Percentiles rank a stretch among this genome's conserved stretches.
Evolutionary conservation across 2,797 vertebrate genomes (phyloP).

Genomic region (Leptodactylus fallax): DNA sequence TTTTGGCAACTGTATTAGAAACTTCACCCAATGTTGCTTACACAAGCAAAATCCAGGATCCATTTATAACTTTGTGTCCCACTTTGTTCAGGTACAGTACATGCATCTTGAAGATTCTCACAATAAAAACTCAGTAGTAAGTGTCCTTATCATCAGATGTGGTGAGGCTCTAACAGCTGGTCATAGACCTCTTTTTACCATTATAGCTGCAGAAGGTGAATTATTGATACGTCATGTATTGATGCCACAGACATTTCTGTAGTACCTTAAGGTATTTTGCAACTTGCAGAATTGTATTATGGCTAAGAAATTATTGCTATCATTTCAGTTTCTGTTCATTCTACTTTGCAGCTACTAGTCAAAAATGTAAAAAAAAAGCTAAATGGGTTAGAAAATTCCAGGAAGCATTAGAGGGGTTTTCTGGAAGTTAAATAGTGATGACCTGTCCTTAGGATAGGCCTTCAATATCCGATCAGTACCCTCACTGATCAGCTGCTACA

Average conservation of each 20-base stretch:
- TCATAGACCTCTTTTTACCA: slow-evolving; percentile 18
- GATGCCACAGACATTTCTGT: background rate
- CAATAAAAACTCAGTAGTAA: background rate
- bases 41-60: background rate
- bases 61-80: background rate
- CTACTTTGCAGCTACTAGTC: too few relatives aligned
- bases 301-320: too few relatives aligned
- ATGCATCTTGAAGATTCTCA: background rate
- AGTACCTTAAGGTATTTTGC: background rate
- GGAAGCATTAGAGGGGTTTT: too few relatives aligned
- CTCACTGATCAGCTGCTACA: too few relatives aligned
- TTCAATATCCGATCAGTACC: too few relatives aligned
- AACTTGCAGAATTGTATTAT: too few relatives aligned
- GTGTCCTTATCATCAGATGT: slow-evolving; percentile 13
- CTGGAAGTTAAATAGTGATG: too few relatives aligned
- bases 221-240: slow-evolving; percentile 15
- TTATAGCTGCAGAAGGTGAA: background rate
- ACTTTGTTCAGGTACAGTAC: background rate
- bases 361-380: too few relatives aligned
- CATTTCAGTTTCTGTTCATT: too few relatives aligned
- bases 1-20: too few relatives aligned
- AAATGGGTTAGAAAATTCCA: too few relatives aligned
- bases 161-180: slow-evolving; percentile 4
- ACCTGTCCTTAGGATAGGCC: too few relatives aligned
- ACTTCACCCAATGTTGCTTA: background rate